Conservation (phyloP, 2,113 vertebrate species). For the Tenebrosternarchus preto region DNA sequence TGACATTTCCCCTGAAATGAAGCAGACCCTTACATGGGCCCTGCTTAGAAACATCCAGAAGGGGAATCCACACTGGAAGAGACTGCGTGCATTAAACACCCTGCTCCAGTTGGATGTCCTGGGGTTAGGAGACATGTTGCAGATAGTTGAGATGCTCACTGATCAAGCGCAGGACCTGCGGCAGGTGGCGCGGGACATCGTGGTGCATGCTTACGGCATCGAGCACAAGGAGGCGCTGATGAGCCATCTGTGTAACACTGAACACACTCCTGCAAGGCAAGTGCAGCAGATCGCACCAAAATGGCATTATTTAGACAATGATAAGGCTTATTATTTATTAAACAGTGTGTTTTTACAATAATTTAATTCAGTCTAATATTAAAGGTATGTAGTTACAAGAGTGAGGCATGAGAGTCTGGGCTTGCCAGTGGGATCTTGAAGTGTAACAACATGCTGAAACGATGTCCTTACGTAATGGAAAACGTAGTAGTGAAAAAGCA, state of each 20-base stretch:
- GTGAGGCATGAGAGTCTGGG: too few relatives aligned
- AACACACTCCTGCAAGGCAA: background rate
- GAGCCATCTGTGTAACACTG: background rate
- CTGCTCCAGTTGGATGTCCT: constrained; percentile 56
- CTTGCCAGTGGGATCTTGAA: too few relatives aligned
- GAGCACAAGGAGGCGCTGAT: constrained; percentile 53
- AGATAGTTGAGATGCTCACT: constrained; percentile 52
- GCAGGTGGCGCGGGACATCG: constrained; percentile 43
- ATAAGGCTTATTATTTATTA: too few relatives aligned
- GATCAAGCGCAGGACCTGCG: constrained; percentile 48
- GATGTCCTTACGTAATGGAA: too few relatives aligned
- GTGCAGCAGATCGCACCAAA: background rate
- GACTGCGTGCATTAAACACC: constrained; percentile 50
- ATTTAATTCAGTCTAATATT: too few relatives aligned
- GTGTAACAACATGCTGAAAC: too few relatives aligned
- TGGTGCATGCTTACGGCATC: constrained; percentile 49
- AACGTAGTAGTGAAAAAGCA: too few relatives aligned
- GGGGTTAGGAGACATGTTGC: constrained; percentile 33
- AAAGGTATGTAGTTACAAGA: too few relatives aligned
- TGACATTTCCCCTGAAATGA: background rate
- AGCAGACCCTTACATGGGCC: background rate
- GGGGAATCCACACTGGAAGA: constrained; percentile 18
- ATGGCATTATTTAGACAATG: too few relatives aligned
- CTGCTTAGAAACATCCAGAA: constrained; percentile 51
- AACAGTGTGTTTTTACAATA: too few relatives aligned